Evolutionary conservation across 2,113 vertebrate genomes (phyloP), one percentile per base, ranked within the genome.

Genomic region (Phrynocephalus versicolor): DNA sequence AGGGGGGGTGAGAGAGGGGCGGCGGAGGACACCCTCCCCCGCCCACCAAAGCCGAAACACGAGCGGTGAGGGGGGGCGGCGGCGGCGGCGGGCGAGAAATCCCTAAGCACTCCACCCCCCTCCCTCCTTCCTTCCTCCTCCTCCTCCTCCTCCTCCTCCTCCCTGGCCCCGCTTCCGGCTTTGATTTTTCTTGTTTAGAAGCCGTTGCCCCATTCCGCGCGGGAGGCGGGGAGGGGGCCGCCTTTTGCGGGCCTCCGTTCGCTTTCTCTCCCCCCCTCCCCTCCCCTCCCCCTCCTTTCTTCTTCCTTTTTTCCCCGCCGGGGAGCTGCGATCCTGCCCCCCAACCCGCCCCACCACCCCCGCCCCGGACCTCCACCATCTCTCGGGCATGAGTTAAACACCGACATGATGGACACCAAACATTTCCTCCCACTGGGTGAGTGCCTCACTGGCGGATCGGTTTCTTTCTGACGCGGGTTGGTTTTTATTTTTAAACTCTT

Each of bases 381-480:
- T 65, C 67, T 77, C 57, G 82, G 94, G 94, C 92, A 95, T 94
- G 95, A 95, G 92, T 92, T 93, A 92, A 88, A 70, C 84, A 82
- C 94, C 74, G 94, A 78, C 45, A 51, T 51, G 64, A 96, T 96
- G 95, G 95, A 96, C 94, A 95, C 95, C 91, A 96, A 96, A 90
- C 96, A 96, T 89, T 96, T 96, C 94, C 95, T 96, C 93, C 95
- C 96, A 35, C 94, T 96, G 89, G 95, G 96, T 95, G 92, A 96
- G 96, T 83, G 60, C 19, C 6, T 62, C 6, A 5, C 18, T 5
- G 19, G 21, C 60, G 16, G 16, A 62, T 23, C 18, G 14, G 4
- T 19, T 19, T 21, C 60, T 62, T 62, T 62, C 21, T 62, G 70
- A 51, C 16, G n/a, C 2, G 1, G 2, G 35, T 16, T 55, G 10